Evolutionary conservation across 2,888 invertebrate species (phyloP).

Genomic region (Protonemura montana): DNA sequence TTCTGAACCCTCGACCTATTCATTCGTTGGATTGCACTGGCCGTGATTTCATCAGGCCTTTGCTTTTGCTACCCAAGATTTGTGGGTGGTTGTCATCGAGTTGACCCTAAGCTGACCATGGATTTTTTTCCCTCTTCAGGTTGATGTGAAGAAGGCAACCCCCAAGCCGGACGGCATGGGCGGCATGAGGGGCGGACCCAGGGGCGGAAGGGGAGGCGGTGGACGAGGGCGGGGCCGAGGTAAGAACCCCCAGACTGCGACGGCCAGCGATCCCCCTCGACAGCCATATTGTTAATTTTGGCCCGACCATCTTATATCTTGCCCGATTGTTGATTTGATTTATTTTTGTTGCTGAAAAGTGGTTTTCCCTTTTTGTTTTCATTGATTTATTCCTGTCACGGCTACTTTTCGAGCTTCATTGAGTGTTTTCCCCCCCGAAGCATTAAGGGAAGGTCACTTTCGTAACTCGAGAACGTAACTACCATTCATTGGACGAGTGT

Average conservation of each 20-base stretch:
- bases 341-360: slow-evolving; percentile 18
- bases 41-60: no score
- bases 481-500: background rate
- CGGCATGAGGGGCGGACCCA: slow-evolving; percentile 69
- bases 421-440: background rate
- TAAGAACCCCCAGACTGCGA: slow-evolving; percentile 13
- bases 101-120: slow-evolving; percentile 34
- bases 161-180: slow-evolving; percentile 84
- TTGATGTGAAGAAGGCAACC: slow-evolving; percentile 94
- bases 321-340: background rate
- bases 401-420: background rate
- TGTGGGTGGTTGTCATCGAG: no score
- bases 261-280: background rate
- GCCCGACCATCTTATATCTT: background rate
- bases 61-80: no score
- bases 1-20: no score
- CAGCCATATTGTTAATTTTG: slow-evolving; percentile 12
- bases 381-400: background rate
- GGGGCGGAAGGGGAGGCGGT: slow-evolving; percentile 64
- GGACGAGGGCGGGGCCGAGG: slow-evolving; percentile 69
- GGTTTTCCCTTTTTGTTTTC: slow-evolving; percentile 20
- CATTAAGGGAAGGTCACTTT: background rate
- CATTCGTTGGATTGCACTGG: no score
- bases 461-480: background rate
- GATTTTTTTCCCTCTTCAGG: slow-evolving; percentile 60